phyloP scores from a whole-genome alignment of 2,113 vertebrate species.

The Triplophysa tibetana region DNA sequence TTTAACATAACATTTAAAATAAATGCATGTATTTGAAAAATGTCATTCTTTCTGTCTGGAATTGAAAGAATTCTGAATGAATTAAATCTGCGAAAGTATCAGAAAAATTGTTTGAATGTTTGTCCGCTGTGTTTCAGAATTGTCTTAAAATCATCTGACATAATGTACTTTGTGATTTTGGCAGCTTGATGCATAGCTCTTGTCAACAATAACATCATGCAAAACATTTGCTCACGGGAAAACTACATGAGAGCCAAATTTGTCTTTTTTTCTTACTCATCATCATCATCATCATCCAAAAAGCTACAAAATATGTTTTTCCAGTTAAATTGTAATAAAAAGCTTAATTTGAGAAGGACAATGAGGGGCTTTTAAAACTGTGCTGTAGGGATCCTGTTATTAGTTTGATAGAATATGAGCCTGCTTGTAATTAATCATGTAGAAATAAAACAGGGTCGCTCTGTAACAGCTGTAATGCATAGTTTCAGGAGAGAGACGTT shows the following conservation, averaged over 20 bases:
- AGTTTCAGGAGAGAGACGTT: neutral
- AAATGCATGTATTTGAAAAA: neutral
- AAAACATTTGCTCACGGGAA: constrained; percentile 14
- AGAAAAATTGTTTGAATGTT: neutral
- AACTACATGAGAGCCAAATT: constrained; percentile 9
- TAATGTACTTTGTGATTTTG: neutral
- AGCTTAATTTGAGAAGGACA: neutral
- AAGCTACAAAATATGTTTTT: constrained; percentile 9
- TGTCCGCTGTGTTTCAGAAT: neutral
- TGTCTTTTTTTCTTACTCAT: neutral
- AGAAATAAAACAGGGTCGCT: neutral
- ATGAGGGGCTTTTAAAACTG: neutral
- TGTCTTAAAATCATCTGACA: constrained; percentile 17
- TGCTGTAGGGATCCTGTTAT: constrained; percentile 15
- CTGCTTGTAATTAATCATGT: constrained; percentile 15
- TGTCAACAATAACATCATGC: constrained; percentile 1
- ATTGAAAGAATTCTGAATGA: too few relatives aligned
- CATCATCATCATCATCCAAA: constrained; percentile 17
- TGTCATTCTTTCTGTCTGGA: neutral
- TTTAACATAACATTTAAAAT: too few relatives aligned
- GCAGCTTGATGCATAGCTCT: neutral
- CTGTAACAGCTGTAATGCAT: neutral
- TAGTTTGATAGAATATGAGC: neutral
- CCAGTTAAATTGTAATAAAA: constrained; percentile 22
- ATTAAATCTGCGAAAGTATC: neutral